Evolutionary conservation across 2,113 vertebrate genomes (phyloP).

Genomic region (Muscicapa adusta): DNA sequence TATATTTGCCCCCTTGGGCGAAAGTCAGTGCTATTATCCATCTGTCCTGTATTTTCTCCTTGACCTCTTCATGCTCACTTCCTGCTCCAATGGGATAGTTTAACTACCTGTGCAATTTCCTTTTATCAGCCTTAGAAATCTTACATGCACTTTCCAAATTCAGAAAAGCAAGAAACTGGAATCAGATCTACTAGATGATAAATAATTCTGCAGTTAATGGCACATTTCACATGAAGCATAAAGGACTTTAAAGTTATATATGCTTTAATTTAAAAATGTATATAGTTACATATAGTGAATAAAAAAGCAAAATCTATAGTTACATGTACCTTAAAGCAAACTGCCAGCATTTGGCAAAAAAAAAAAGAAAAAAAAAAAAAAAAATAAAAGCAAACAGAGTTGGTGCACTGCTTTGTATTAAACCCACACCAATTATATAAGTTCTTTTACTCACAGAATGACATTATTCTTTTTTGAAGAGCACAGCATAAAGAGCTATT

Average conservation of each 20-base stretch:
- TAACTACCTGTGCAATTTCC: slow-evolving; percentile 30
- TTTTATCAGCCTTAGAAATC: slow-evolving; percentile 56
- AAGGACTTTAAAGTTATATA: background rate
- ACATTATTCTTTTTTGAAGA: slow-evolving; percentile 1
- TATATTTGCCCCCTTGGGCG: background rate
- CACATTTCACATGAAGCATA: background rate
- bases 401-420: background rate
- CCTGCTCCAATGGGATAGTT: background rate
- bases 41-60: slow-evolving; percentile 52
- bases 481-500: slow-evolving; percentile 2
- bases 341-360: background rate
- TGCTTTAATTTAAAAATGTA: background rate
- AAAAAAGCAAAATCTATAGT: background rate
- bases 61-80: slow-evolving; percentile 33
- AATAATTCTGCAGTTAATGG: slow-evolving; percentile 46
- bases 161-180: background rate
- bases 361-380: too few species aligned
- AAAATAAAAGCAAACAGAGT: background rate
- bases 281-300: background rate
- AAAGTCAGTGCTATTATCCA: slow-evolving; percentile 11
- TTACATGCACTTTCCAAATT: slow-evolving; percentile 26
- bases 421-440: background rate
- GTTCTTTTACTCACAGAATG: background rate
- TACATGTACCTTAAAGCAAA: background rate
- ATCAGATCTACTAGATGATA: slow-evolving; percentile 19